Evolutionary conservation across 2,113 vertebrate genomes (phyloP), one percentile per base, ranked within the genome.

Genomic region (Eudyptes chrysolophus): DNA sequence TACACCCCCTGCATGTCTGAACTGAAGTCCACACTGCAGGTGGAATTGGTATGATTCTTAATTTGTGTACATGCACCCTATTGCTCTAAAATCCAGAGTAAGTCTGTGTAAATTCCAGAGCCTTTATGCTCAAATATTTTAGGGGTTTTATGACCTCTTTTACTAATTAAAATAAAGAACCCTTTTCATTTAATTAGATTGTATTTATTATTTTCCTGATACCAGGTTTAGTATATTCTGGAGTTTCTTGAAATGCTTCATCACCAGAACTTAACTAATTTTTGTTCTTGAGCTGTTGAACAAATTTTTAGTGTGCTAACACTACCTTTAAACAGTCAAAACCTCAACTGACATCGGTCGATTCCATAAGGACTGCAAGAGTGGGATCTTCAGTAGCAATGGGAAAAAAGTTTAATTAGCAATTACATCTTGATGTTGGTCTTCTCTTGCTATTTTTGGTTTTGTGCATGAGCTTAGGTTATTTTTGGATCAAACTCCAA

Each of bases 261-360:
- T 64, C 13, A 2, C 48, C 48, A 74, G 44, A 79, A 89, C 18
- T 49, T 70, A 68, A 5, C 13, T 34, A 4, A 1, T 2, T 89
- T 87, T 89, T 89, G 19, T 75, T 85, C 52, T 76, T 87, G 24
- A 79, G 38, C 15, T 82, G n/a, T n/a, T 86, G 77, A 79, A 48
- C 12, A 68, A 66, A 34, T 38, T 94, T 87, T 77, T 75, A 42
- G n/a, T 48, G 60, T 34, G 72, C 51, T 58, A 29, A 34, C 16
- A 14, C 29, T 81, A 81, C 65, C 38, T 79, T 69, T 72, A 42
- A 69, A 42, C 30, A 58, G 61, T 44, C 58, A 72, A 92, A 88
- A 90, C 22, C 27, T 85, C 15, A 65, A 5, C 38, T 76, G 58
- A n/a, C 11, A 44, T 46, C 0, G 1, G 6, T 77, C 2, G 1